Percentiles rank a stretch among this genome's conserved stretches.
These are phyloP conservation scores for Pseudomyrmex concolor DNA, from an alignment of 1,140 invertebrate genomes.

Conservation along the genomic window DNA sequence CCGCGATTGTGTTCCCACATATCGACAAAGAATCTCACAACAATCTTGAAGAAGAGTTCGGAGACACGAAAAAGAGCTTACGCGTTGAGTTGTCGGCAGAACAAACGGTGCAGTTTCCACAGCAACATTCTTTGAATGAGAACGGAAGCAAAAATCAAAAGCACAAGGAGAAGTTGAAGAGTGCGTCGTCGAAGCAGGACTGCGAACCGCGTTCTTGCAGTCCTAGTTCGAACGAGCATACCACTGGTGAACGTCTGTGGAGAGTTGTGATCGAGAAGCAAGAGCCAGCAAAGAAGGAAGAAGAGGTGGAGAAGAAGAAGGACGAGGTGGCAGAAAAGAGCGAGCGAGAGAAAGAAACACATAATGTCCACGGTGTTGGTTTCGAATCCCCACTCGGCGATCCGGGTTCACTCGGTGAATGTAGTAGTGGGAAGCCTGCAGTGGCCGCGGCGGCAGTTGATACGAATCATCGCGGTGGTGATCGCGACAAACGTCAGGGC, in stretches of 20 bases:
- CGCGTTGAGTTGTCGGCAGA: conserved; percentile 69
- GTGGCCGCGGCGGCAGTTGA: conserved; percentile 72
- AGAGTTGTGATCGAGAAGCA: conserved; percentile 74
- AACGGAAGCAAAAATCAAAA: neutral
- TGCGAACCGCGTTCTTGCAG: conserved; percentile 11
- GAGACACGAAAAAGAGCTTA: conserved; percentile 47
- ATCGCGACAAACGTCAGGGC: conserved; percentile 67
- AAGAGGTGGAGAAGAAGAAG: conserved; percentile 22
- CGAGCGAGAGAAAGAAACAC: conserved; percentile 73
- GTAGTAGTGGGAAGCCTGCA: conserved; percentile 74
- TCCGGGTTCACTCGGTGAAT: conserved; percentile 60
- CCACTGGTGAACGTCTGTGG: conserved; percentile 67
- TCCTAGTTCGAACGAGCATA: conserved; percentile 12
- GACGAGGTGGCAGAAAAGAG: conserved; percentile 42
- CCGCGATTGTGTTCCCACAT: neutral
- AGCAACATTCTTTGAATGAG: neutral
- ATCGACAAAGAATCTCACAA: neutral
- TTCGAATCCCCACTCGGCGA: conserved; percentile 68
- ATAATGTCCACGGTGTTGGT: conserved; percentile 71
- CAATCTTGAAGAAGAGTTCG: conserved; percentile 20
- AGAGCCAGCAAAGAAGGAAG: conserved; percentile 34
- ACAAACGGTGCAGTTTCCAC: conserved; percentile 15
- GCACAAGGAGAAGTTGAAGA: neutral
- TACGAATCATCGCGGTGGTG: conserved; percentile 73
- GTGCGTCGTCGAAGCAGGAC: neutral